phyloP scores from a whole-genome alignment of 2,113 vertebrate species.

The Psilopogon haemacephalus region DNA sequence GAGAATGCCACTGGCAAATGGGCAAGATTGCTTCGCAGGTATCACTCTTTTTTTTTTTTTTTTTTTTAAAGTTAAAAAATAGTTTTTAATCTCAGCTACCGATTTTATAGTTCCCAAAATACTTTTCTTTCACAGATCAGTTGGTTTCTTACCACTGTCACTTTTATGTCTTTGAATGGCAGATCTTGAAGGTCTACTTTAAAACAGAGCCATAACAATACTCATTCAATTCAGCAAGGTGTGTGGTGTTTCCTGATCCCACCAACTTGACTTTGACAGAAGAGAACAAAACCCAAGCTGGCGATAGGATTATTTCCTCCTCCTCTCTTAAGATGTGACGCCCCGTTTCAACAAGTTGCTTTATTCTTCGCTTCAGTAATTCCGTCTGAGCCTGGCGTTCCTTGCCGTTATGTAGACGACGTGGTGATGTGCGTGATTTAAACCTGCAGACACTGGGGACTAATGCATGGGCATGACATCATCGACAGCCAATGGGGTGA shows the following conservation, averaged over 20 bases:
- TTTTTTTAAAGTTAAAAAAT: not conserved
- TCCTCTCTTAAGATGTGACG: not conserved
- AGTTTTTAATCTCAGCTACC: not conserved
- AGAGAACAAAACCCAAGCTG: not conserved
- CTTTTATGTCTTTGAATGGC: not conserved
- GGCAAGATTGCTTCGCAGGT: not conserved
- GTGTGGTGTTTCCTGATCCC: conserved; percentile 13
- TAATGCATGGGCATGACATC: conserved; percentile 70
- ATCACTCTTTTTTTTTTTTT: not conserved
- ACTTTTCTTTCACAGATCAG: not conserved
- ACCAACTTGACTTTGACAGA: conserved; percentile 14
- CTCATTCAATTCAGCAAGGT: not conserved
- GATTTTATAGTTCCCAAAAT: not conserved
- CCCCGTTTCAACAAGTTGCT: conserved; percentile 60
- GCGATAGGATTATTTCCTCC: not conserved
- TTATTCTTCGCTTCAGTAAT: conserved; percentile 23
- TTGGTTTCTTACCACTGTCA: not conserved
- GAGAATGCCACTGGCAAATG: not conserved
- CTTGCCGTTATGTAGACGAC: conserved; percentile 21
- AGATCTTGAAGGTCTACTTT: not conserved
- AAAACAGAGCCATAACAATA: not conserved
- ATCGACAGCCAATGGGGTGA: conserved; percentile 67
- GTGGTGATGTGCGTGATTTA: conserved; percentile 27
- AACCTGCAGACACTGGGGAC: conserved; percentile 63
- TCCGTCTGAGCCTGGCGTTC: not conserved